Percentiles rank a stretch among this genome's conserved stretches.
Evolutionary conservation across 2,113 vertebrate species (phyloP).

Genomic region (Gymnarchus niloticus): DNA sequence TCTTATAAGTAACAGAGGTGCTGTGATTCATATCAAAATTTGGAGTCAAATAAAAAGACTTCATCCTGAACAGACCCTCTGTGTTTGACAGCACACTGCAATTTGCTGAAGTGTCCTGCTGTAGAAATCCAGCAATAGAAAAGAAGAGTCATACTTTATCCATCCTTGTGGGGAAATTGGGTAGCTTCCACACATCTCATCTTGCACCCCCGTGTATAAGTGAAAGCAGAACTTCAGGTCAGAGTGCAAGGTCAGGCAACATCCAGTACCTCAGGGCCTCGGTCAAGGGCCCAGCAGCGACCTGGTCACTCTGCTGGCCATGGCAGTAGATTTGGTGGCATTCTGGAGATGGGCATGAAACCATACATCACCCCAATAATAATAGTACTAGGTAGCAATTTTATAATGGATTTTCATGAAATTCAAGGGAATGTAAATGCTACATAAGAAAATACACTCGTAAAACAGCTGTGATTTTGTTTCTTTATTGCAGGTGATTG

Average conservation of each 20-base stretch:
- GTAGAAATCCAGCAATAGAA: background rate
- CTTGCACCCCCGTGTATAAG: no score
- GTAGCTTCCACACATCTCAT: no score
- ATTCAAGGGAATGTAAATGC: background rate
- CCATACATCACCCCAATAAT: no score
- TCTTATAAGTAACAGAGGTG: background rate
- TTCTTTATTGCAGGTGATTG: background rate
- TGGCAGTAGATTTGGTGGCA: no score
- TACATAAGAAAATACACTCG: background rate
- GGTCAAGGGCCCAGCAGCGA: no score
- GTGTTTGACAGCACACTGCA: background rate
- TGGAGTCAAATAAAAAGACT: background rate
- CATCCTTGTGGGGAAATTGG: no score
- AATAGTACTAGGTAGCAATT: background rate
- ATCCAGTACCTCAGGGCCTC: no score
- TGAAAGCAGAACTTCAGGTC: no score
- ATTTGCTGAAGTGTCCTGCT: background rate
- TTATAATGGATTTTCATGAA: background rate
- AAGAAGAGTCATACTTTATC: no score
- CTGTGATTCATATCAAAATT: background rate
- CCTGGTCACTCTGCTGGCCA: no score
- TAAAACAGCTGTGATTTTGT: background rate
- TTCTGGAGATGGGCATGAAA: no score
- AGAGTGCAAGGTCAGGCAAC: no score
- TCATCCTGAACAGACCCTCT: background rate